These are phyloP conservation scores for Drosophila barbarae DNA, from an alignment of 2,888 invertebrate genomes.

Conservation along the genomic window DNA sequence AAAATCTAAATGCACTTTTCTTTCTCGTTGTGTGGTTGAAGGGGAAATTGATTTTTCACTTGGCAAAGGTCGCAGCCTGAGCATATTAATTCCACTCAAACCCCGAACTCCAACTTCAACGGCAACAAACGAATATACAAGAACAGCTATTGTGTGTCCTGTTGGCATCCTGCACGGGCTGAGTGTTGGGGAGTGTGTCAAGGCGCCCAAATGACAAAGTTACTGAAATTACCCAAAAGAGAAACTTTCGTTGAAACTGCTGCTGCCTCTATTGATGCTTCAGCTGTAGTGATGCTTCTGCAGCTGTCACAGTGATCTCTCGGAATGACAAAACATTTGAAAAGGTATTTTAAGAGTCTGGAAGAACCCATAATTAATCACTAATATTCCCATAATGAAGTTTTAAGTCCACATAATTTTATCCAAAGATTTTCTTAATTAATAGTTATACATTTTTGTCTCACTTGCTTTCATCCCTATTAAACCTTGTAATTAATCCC, in stretches of 20 bases:
- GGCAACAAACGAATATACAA: constrained; percentile 20
- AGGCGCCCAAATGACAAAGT: constrained; percentile 65
- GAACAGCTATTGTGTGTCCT: constrained; percentile 54
- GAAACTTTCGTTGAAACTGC: constrained; percentile 62
- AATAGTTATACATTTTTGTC: not conserved
- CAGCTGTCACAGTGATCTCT: constrained; percentile 10
- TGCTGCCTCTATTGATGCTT: constrained; percentile 37
- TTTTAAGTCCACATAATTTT: not conserved
- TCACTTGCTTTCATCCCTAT: not conserved
- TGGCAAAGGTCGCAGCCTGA: constrained; percentile 60
- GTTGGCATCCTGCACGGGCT: constrained; percentile 50
- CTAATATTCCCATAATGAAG: not conserved
- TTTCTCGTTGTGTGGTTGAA: constrained; percentile 13
- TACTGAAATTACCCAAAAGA: constrained; percentile 65
- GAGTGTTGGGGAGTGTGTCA: constrained; percentile 24
- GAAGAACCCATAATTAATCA: not conserved
- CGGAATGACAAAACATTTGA: not conserved
- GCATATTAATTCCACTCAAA: constrained; percentile 65
- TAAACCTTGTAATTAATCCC: too few species aligned
- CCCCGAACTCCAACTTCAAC: constrained; percentile 23
- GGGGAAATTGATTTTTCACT: constrained; percentile 70
- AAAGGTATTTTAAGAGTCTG: not conserved
- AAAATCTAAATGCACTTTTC: not conserved
- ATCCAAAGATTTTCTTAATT: not conserved
- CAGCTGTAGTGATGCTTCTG: constrained; percentile 21